Conservation (phyloP, 2,888 invertebrate species). For the Drosophila paranaensis region DNA sequence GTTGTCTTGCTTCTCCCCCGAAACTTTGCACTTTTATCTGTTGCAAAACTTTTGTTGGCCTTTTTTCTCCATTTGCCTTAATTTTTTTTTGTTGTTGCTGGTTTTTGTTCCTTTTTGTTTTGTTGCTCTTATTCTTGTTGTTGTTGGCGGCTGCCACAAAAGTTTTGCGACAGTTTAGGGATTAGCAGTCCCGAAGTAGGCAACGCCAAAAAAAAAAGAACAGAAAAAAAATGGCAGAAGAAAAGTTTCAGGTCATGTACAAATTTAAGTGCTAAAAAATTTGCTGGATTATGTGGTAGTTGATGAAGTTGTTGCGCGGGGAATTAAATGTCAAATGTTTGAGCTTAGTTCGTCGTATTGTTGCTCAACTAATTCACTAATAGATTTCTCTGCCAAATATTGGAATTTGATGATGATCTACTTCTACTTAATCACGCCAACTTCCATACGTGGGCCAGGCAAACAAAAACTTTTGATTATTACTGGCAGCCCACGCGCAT, state of each 20-base stretch:
- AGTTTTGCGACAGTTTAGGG: conserved; percentile 79
- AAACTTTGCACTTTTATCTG: conserved; percentile 78
- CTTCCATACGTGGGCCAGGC: conserved; percentile 24
- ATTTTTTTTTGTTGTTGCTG: neutral
- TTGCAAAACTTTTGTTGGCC: conserved; percentile 69
- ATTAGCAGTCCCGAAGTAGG: conserved; percentile 70
- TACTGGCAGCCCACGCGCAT: conserved; percentile 25
- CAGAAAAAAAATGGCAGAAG: conserved; percentile 6
- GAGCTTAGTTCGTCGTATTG: conserved; percentile 21
- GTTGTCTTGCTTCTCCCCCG: conserved; percentile 38
- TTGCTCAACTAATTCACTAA: conserved; percentile 53
- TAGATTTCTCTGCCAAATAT: conserved; percentile 62
- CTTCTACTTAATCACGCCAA: conserved; percentile 9
- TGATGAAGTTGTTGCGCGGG: conserved; percentile 67
- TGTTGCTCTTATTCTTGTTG: conserved; percentile 15
- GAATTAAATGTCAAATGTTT: conserved; percentile 65
- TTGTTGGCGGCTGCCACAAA: conserved; percentile 49
- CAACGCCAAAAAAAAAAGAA: conserved; percentile 35
- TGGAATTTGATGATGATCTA: conserved; percentile 22
- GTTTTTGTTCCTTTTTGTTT: conserved; percentile 19
- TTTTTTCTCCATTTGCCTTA: conserved; percentile 40
- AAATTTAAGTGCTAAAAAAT: conserved; percentile 77
- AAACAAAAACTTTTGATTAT: conserved; percentile 50
- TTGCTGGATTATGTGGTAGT: conserved; percentile 71
- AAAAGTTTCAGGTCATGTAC: conserved; percentile 71